A percentile compares a stretch with the other conserved stretches of the same genome.
These are phyloP conservation scores for Hirtodrosophila confusa DNA, from an alignment of 2,888 invertebrate species.

Conservation along the genomic window DNA sequence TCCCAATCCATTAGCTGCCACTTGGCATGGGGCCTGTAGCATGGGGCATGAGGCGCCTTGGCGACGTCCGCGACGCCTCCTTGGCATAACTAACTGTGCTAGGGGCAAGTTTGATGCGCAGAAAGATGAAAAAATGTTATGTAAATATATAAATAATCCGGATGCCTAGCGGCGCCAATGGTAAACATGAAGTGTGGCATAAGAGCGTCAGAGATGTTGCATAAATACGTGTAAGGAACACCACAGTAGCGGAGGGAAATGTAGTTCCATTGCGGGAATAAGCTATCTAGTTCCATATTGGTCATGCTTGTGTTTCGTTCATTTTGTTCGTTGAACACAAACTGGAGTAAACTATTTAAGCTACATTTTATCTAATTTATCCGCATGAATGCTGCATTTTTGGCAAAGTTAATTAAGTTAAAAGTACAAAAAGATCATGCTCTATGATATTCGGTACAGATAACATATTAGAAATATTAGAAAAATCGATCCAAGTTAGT, in stretches of 20 bases:
- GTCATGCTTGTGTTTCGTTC: no score
- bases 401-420: no score
- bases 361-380: no score
- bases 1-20: conserved; percentile 33
- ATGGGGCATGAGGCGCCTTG: conserved; percentile 19
- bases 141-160: conserved; percentile 74
- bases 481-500: no score
- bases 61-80: conserved; percentile 8
- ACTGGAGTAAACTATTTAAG: no score
- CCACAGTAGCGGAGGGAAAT: background rate
- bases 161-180: conserved; percentile 46
- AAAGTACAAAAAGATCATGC: no score
- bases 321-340: no score
- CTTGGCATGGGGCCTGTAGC: conserved; percentile 27
- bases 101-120: conserved; percentile 23
- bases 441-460: no score
- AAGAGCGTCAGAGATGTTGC: conserved; percentile 1
- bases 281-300: no score
- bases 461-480: no score
- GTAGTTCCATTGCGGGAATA: no score
- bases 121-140: conserved; percentile 28
- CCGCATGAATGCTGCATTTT: no score
- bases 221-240: conserved; percentile 31
- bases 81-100: conserved; percentile 39
- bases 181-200: conserved; percentile 1